Evolutionary conservation across 2,888 invertebrate species (phyloP), one percentile per base, ranked within the genome.

Genomic region (Xestia xanthographa): DNA sequence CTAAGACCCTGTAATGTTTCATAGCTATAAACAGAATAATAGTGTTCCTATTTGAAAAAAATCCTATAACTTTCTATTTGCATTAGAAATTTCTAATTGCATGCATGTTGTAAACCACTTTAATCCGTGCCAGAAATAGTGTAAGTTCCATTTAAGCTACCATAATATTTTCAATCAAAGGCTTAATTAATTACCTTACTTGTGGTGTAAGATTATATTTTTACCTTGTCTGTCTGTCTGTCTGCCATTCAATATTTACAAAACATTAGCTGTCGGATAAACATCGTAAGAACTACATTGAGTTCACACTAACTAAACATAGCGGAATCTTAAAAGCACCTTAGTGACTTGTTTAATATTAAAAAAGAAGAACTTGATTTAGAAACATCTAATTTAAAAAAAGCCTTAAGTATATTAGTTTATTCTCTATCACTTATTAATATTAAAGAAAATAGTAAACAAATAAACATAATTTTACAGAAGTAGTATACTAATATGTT

Each of bases 161-260:
- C 12, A 17, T 20, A 56, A 34, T 22, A 20, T 68, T 69, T 67
- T 38, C 17, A 63, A n/a, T 65, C 26, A 41, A 48, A 56, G 17
- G 26, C 48, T 0, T 34, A 34, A 34, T 34, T 34, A 34, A 34
- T 34, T 34, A 34, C 34, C 34, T 34, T n/a, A n/a, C n/a, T n/a
- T 34, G 34, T 34, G 34, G 2, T 34, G 34, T 34, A 3, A 34
- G 34, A 34, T 72, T 81, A 78, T 74, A 67, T 76, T 67, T 76
- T 62, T 83, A 62, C 26, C 53, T 41, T 73, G 66, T 58, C 68
- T 58, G 77, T 81, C 68, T 58, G 77, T 81, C 79, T 82, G 76
- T 84, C 79, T 79, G 56, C 72, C 71, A 77, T 79, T 63, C 53
- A 65, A 83, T 91, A 91, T 92, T 92, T 91, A 91, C 90, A 91